phyloP scores from a whole-genome alignment of 2,888 invertebrate species.

The Tethea ocularis region DNA sequence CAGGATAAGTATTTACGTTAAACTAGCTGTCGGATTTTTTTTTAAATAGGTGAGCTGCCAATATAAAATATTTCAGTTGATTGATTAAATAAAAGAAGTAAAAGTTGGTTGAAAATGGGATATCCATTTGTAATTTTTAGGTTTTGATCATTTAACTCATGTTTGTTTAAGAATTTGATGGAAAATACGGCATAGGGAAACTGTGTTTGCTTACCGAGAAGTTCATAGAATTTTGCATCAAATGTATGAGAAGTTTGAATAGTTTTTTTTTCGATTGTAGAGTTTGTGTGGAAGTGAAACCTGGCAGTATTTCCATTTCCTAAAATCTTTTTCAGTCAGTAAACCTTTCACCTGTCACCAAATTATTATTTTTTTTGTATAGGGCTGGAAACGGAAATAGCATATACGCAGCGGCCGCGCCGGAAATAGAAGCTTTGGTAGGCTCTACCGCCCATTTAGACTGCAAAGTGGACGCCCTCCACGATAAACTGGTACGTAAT shows the following conservation, averaged over 20 bases:
- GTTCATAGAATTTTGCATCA: neutral
- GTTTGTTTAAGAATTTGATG: neutral
- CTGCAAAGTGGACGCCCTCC: constrained; percentile 78
- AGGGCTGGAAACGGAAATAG: constrained; percentile 67
- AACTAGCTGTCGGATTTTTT: no score
- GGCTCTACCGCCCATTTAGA: constrained; percentile 76
- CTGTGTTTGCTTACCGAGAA: neutral
- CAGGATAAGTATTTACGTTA: neutral
- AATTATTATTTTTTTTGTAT: constrained; percentile 12
- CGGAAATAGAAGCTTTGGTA: constrained; percentile 74
- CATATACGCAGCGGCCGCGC: constrained; percentile 73
- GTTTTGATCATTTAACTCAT: neutral
- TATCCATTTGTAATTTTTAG: neutral
- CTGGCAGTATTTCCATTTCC: neutral
- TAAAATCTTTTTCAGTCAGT: neutral
- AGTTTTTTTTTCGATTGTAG: neutral
- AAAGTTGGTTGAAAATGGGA: no score
- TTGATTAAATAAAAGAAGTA: no score
- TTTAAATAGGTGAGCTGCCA: no score
- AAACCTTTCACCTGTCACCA: neutral
- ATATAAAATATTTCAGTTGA: no score
- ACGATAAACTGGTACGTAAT: constrained; percentile 78
- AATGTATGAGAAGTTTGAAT: no score
- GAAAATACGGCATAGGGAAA: neutral
- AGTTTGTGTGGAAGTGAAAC: no score